Evolutionary conservation across 2,888 invertebrate species (phyloP).

Genomic region (Gasteruption jaculator): DNA sequence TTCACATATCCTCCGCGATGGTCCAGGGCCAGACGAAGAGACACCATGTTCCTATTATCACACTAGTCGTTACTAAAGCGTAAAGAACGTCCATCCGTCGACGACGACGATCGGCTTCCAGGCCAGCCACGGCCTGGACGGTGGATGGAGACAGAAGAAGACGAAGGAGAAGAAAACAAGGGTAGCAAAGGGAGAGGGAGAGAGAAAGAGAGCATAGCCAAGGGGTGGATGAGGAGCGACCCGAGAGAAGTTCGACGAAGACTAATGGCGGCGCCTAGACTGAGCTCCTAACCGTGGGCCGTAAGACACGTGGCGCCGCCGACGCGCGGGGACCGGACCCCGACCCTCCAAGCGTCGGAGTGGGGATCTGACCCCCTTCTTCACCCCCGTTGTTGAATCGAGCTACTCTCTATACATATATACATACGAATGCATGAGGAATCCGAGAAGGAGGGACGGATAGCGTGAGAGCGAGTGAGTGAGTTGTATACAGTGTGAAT

Average conservation of each 20-base stretch:
- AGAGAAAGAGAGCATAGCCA: not conserved
- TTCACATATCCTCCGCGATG: constrained; percentile 19
- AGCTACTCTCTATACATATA: too few relatives aligned
- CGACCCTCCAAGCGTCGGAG: constrained; percentile 34
- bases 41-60: constrained; percentile 51
- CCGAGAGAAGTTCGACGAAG: constrained; percentile 4
- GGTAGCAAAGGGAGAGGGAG: too few relatives aligned
- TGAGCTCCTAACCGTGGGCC: constrained; percentile 39
- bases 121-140: too few relatives aligned
- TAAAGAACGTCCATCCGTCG: constrained; percentile 33
- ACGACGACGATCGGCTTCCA: too few relatives aligned
- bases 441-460: constrained; percentile 13
- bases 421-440: constrained; percentile 18
- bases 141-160: not conserved
- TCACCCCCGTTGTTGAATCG: too few relatives aligned
- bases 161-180: not conserved
- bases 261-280: constrained; percentile 38
- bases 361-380: too few relatives aligned
- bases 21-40: constrained; percentile 35
- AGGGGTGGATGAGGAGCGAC: too few relatives aligned
- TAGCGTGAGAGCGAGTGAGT: constrained; percentile 26
- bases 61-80: constrained; percentile 47
- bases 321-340: constrained; percentile 27
- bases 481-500: constrained; percentile 29
- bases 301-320: constrained; percentile 43